phyloP scores from a whole-genome alignment of 2,113 vertebrate species.

The Rostratula benghalensis region DNA sequence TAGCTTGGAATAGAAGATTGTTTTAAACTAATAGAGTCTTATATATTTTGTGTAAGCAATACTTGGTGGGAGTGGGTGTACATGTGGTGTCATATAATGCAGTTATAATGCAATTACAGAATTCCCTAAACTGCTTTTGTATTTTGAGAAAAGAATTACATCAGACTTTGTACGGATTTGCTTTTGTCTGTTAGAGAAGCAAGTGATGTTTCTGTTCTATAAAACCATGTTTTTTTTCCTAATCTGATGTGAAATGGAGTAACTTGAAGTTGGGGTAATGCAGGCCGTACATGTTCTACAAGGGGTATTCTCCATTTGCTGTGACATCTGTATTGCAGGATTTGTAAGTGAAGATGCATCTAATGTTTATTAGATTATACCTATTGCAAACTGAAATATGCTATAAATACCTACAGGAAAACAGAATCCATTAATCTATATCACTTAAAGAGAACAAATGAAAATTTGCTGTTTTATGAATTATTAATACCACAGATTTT shows the following conservation, averaged over 20 bases:
- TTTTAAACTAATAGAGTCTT: background rate
- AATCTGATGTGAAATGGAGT: background rate
- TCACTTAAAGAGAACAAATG: background rate
- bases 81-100: background rate
- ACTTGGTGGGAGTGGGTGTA: rapidly evolving
- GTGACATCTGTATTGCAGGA: background rate
- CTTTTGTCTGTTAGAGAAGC: background rate
- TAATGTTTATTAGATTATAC: background rate
- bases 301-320: background rate
- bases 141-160: background rate
- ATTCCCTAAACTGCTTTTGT: background rate
- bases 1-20: background rate
- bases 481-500: background rate
- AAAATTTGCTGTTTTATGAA: background rate
- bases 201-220: background rate
- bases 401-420: background rate
- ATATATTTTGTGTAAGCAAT: background rate
- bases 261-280: background rate
- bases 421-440: background rate
- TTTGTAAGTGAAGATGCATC: background rate
- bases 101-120: background rate
- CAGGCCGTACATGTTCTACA: background rate
- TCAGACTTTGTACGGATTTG: background rate
- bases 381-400: background rate
- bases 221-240: background rate